Evolutionary conservation across 2,888 invertebrate genomes (phyloP).

Genomic region (Heliconius erato): DNA sequence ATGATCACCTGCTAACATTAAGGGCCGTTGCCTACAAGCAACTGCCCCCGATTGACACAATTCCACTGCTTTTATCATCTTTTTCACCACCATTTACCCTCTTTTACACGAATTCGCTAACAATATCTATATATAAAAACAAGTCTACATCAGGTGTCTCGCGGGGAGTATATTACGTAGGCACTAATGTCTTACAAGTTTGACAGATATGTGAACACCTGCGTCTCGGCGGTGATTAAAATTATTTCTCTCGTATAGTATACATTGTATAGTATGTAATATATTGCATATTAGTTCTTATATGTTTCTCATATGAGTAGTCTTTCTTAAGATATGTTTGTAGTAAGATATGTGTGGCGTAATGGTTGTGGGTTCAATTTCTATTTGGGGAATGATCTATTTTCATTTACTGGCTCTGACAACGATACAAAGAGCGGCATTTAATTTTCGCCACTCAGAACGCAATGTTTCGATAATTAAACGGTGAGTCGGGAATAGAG

Average conservation of each 20-base stretch:
- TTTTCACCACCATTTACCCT: too few species aligned
- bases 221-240: conserved; percentile 34
- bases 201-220: conserved; percentile 47
- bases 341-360: too few species aligned
- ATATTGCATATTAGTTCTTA: not conserved
- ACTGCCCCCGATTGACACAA: too few species aligned
- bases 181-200: conserved; percentile 43
- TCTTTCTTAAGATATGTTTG: too few species aligned
- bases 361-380: not conserved
- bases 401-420: not conserved
- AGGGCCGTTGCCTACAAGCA: too few species aligned
- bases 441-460: not conserved
- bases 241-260: conserved; percentile 7
- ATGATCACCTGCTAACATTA: too few species aligned
- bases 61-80: too few species aligned
- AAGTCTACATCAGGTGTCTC: not conserved
- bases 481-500: not conserved
- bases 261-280: not conserved
- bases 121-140: not conserved
- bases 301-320: not conserved
- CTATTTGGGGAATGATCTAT: not conserved
- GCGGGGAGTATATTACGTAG: conserved; percentile 29
- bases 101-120: too few species aligned
- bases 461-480: not conserved
- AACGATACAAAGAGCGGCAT: not conserved